Evolutionary conservation across 2,113 vertebrate genomes (phyloP), one percentile per base, ranked within the genome.

Genomic region (Misgurnus anguillicaudatus): DNA sequence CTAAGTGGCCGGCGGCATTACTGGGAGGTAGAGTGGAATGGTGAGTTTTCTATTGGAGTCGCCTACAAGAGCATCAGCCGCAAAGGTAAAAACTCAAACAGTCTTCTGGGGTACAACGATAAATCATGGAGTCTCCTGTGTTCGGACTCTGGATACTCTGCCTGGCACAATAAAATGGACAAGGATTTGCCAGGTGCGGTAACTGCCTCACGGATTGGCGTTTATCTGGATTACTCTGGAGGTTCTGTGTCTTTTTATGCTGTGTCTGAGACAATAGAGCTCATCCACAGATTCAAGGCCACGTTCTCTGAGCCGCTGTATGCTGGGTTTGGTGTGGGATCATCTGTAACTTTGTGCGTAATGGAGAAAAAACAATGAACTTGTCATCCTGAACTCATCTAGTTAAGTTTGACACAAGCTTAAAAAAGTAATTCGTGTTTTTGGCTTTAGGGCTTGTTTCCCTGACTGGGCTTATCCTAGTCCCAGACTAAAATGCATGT

Each of bases 111-210:
- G 16, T 93, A 95, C 47, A 96, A 95, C 0, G 83, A 91, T 17
- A 85, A 88, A 68, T 99, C 98, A 0, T 99, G 98, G 98, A 97
- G 96, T 55, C 90, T 99, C 67, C 94, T 96, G 31, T 87, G 96
- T 84, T 89, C 92, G 4, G 95, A 95, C 85, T 92, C 93, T 0
- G 88, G 94, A 1, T 93, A 94, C 84, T 93, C 95, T 55, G 96
- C 94, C 80, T 95, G 96, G 94, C 96, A 99, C 89, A 87, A 94
- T 8, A 92, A 91, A 80, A 73, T 70, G 41, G 89, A 92, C 75
- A 85, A 76, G 75, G 91, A 92, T 68, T 89, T 98, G 65, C 86
- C 86, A 0, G 67, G 66, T 8, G 84, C 78, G 9, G 75, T 81
- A 6, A 79, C 88, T 4, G 91, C 91, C 13, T 78, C 83, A 19